Base-by-base conservation (phyloP, 1,140 invertebrate species). In the Aphis craccivora region DNA sequence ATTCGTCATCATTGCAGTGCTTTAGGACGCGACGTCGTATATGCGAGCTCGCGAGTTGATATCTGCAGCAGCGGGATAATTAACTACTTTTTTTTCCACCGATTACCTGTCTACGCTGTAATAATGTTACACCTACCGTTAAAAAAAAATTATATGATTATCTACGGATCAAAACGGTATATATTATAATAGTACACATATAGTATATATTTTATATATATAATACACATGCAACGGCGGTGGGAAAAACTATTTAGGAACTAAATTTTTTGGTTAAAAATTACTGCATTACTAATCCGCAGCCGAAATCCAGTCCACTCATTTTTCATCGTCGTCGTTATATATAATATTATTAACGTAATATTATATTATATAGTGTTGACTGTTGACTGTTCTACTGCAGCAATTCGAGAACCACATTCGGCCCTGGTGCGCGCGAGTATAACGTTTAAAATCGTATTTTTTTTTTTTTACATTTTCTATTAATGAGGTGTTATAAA, bases 31-130 rank as follows among this genome's bases (percentile, higher is more conserved):
- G 60, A 30, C 25, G 25, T 9, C 55, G 30, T 67, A 14, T n/a
- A 76, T 18, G 14, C 60, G 60, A 76, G n/a, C 30, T 76, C 60
- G 14, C 30, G n/a, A 76, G 60, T n/a, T 76, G n/a, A 76, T 76
- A 76, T 76, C 60, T n/a, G 30, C 30, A 76, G 60, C 30, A 76
- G 60, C 4, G n/a, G n/a, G n/a, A 76, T 76, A 76, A 76, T 76
- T 76, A 76, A 76, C 60, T 76, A 76, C 30, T 76, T 76, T 76
- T 76, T 67, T 76, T 76, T 76, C 60, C 60, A n/a, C 60, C 60
- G 30, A n/a, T 76, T 76, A n/a, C 14, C 60, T 3, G 14, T 76
- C 60, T 20, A 76, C 37, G 37, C 60, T 76, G 60, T n/a, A 6
- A 76, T 76, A 76, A 76, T 35, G 60, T 76, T 76, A 76, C 60